These are phyloP conservation scores for Esox lucius DNA, from an alignment of 2,797 vertebrate species.

Conservation along the genomic window DNA sequence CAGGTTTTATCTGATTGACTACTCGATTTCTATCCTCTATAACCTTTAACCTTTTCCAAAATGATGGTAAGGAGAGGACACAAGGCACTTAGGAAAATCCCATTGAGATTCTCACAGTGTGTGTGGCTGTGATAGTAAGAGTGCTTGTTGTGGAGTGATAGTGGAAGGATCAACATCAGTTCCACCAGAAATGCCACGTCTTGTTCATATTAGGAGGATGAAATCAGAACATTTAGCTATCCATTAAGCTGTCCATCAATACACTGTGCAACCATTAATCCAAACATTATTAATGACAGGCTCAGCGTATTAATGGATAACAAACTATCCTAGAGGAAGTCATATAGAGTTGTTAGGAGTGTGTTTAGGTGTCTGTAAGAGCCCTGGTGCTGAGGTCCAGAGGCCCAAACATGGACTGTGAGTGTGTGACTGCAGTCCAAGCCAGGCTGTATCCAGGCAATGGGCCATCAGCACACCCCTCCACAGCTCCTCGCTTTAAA, in stretches of 20 bases:
- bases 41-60: not conserved
- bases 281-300: not conserved
- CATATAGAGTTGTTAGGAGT: not conserved
- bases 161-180: not conserved
- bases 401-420: constrained; percentile 60
- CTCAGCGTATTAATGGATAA: no score
- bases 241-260: not conserved
- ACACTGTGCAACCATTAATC: not conserved
- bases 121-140: constrained; percentile 15
- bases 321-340: not conserved
- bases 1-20: not conserved
- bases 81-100: not conserved
- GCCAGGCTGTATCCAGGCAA: constrained; percentile 45
- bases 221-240: not conserved
- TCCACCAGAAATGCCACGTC: not conserved
- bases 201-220: not conserved
- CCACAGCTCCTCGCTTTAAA: constrained; percentile 66
- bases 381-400: constrained; percentile 20
- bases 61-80: not conserved
- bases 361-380: not conserved
- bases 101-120: not conserved
- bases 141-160: not conserved
- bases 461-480: constrained; percentile 34
- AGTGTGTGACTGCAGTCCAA: constrained; percentile 13
- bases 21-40: not conserved